These are phyloP conservation scores for Harpalus rufipes DNA, from an alignment of 2,888 invertebrate genomes.

Conservation along the genomic window DNA sequence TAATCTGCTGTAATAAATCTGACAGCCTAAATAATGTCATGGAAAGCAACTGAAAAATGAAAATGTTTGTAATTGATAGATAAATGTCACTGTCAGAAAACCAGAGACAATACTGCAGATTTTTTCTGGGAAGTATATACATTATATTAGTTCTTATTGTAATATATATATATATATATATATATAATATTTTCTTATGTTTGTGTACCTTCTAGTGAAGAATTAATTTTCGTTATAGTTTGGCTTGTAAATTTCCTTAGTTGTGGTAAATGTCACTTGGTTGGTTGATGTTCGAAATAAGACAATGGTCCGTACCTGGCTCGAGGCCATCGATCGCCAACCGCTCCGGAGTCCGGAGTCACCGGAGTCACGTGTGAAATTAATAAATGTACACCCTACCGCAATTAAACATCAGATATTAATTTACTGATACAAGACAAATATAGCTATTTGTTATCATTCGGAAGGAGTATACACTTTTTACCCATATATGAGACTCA, in stretches of 20 bases:
- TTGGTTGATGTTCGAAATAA: slow-evolving; percentile 68
- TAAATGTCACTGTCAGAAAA: no score
- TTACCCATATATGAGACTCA: no score
- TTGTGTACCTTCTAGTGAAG: background rate
- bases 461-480: background rate
- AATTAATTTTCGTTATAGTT: background rate
- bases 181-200: background rate
- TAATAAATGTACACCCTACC: slow-evolving; percentile 76
- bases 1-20: no score
- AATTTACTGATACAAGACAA: slow-evolving; percentile 15
- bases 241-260: background rate
- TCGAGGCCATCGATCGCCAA: slow-evolving; percentile 70
- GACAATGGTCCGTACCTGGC: slow-evolving; percentile 73
- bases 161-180: no score
- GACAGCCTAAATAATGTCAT: no score
- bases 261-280: background rate
- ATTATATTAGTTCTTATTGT: no score
- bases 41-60: no score
- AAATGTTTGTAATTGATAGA: no score
- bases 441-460: background rate
- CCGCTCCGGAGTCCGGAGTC: slow-evolving; percentile 69
- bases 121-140: no score
- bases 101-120: no score
- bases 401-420: slow-evolving; percentile 74
- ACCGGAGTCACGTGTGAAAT: slow-evolving; percentile 75